Percentiles rank a stretch among this genome's conserved stretches.
phyloP scores from a whole-genome alignment of 2,113 vertebrate species.

The Sapayoa aenigma region DNA sequence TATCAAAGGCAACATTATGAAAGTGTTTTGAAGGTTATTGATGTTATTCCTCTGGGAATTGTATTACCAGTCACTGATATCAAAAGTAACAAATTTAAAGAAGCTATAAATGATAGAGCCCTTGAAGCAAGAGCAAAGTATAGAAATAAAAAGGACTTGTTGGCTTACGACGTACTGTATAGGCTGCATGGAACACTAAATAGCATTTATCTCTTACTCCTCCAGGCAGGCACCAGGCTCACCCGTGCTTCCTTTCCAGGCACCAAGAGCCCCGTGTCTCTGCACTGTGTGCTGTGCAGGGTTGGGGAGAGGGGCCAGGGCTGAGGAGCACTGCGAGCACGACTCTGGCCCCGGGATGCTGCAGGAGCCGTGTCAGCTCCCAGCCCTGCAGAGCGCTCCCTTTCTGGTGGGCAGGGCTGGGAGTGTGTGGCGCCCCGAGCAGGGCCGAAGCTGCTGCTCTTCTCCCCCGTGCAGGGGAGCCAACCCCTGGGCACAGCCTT shows the following conservation, averaged over 20 bases:
- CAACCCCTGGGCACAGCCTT: neutral
- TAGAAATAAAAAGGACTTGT: neutral
- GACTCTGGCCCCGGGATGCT: neutral
- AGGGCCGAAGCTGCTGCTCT: neutral
- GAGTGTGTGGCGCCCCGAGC: no score
- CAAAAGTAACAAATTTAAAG: slow-evolving; percentile 69
- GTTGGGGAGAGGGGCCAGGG: neutral
- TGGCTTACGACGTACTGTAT: neutral
- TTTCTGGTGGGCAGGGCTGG: neutral
- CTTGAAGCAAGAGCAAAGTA: slow-evolving; percentile 16
- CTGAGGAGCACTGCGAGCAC: accelerated
- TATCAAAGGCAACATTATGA: slow-evolving; percentile 63
- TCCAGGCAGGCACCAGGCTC: neutral
- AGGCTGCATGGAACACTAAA: neutral
- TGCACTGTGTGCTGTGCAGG: neutral
- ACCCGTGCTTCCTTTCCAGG: neutral
- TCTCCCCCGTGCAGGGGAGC: accelerated
- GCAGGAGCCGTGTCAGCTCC: neutral
- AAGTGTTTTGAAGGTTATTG: slow-evolving; percentile 57
- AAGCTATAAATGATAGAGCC: slow-evolving; percentile 54
- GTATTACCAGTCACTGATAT: slow-evolving; percentile 64
- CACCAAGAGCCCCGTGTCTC: neutral
- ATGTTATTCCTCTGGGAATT: slow-evolving; percentile 45
- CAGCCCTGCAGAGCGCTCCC: neutral
- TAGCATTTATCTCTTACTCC: neutral